phyloP scores from a whole-genome alignment of 2,888 invertebrate species.

The Erebia aethiops region DNA sequence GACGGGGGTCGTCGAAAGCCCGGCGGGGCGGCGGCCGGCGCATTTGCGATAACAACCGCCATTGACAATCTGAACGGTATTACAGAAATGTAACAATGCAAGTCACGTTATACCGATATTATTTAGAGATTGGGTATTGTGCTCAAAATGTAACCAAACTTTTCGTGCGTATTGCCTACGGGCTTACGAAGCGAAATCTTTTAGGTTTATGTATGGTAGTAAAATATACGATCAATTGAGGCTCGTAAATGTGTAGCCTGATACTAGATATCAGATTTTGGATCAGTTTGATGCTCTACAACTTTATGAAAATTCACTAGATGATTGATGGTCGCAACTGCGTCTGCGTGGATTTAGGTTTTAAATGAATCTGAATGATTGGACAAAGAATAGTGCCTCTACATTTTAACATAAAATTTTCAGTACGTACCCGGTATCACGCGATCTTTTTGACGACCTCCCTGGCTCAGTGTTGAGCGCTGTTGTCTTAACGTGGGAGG shows the following conservation, averaged over 20 bases:
- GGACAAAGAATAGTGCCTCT: too few relatives aligned
- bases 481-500: too few relatives aligned
- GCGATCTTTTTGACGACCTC: too few relatives aligned
- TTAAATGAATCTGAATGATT: too few relatives aligned
- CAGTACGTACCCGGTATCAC: too few relatives aligned
- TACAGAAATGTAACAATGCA: constrained; percentile 17
- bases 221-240: neutral
- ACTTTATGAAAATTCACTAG: too few relatives aligned
- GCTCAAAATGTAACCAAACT: constrained; percentile 15
- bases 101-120: constrained; percentile 16
- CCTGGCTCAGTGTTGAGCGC: too few relatives aligned
- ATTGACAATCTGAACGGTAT: constrained; percentile 25
- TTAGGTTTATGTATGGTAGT: neutral
- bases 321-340: too few relatives aligned
- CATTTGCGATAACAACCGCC: constrained; percentile 28
- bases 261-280: too few relatives aligned
- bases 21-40: constrained; percentile 13
- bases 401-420: too few relatives aligned
- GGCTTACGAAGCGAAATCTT: neutral
- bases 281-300: too few relatives aligned
- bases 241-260: neutral
- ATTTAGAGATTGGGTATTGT: constrained; percentile 20
- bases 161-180: neutral
- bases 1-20: constrained; percentile 25
- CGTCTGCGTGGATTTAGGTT: too few relatives aligned